Evolutionary conservation across 1,140 invertebrate species (phyloP), one percentile per base, ranked within the genome.

Genomic region (Sycobia sp.): DNA sequence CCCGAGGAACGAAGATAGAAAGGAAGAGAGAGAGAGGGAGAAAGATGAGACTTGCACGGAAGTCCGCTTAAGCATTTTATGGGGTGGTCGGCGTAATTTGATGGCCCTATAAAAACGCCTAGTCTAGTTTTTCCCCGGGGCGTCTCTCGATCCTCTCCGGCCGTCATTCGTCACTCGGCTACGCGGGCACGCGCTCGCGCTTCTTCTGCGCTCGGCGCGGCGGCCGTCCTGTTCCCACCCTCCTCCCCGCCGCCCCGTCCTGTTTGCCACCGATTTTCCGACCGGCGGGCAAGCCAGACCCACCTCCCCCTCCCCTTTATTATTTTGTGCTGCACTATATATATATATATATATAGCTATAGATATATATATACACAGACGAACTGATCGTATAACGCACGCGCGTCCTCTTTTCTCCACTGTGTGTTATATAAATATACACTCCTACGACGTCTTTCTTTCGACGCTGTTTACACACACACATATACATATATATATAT

Each of bases 51-150:
- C 73, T 79, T 77, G 73, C 76, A 76, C 77, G 73, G 77, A 76
- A 79, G 77, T 72, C 69, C 75, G 72, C 72, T 79, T 77, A 74
- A 78, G 73, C 73, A 79, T 80, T 82, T 81, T 81, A 82, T 80
- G 77, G 77, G 80, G 75, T 81, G 77, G 79, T 78, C 75, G 76
- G 69, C 74, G 79, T 81, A 82, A 82, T 82, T 82, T 82, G 77
- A 82, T 82, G 79, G 79, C 76, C 78, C 79, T 54, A 82, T 82
- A 82, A 82, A 78, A 82, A 79, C 66, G 77, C 75, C 75, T 79
- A 76, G 76, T 74, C 75, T 75, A 80, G 80, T 82, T 82, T 81
- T 80, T 79, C 77, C 73, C 34, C 67, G 71, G 67, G 71, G 72
- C 71, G 71, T 75, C 69, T 14, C 71, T 71, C 66, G 67, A 67